Percentiles rank a stretch among this genome's conserved stretches.
phyloP scores from a whole-genome alignment of 2,113 vertebrate species.

The Antechinus flavipes region DNA sequence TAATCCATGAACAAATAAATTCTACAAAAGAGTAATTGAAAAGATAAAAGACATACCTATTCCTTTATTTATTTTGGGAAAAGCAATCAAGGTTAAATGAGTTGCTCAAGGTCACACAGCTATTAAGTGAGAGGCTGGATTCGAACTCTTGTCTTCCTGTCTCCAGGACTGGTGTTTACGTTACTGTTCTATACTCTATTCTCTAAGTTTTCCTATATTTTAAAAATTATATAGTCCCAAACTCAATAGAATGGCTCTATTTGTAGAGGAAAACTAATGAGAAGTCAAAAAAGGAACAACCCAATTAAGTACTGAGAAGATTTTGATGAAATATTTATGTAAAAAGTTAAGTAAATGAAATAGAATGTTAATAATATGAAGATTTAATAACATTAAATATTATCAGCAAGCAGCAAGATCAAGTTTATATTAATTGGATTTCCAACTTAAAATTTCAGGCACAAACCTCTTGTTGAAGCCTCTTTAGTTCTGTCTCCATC shows the following conservation, averaged over 20 bases:
- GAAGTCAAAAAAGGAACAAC: background rate
- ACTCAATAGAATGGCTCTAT: background rate
- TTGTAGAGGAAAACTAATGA: background rate
- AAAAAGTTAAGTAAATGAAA: slow-evolving; percentile 12
- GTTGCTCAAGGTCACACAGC: no score
- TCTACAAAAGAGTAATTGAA: background rate
- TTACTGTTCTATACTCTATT: no score
- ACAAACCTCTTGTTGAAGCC: slow-evolving; percentile 95
- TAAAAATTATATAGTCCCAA: background rate
- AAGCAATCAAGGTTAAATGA: no score
- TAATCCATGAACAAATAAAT: background rate
- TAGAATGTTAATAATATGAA: background rate
- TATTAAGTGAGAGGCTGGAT: no score
- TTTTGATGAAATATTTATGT: background rate
- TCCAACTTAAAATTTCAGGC: background rate
- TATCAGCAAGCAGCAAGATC: background rate
- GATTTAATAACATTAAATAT: slow-evolving; percentile 13
- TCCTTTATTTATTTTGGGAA: background rate
- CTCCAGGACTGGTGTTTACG: no score
- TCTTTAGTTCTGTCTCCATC: slow-evolving; percentile 93
- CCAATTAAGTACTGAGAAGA: background rate
- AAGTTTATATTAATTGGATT: slow-evolving; percentile 25
- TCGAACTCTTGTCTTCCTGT: no score
- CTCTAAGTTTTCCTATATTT: background rate
- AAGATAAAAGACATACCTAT: background rate